These are phyloP conservation scores for Petrolisthes manimaculis DNA, from an alignment of 2,888 invertebrate species.

Conservation along the genomic window DNA sequence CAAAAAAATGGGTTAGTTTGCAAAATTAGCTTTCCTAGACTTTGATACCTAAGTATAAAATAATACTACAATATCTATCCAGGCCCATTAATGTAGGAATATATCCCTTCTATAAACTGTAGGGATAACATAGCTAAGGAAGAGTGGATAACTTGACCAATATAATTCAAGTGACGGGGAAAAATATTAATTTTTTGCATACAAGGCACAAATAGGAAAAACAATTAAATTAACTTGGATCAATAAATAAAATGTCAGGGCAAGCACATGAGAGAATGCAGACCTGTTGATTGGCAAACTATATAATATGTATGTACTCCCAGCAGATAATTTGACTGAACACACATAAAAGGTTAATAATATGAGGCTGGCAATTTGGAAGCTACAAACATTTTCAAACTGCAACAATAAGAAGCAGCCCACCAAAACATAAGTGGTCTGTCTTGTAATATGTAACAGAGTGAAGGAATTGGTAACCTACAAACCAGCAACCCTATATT, in stretches of 20 bases:
- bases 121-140: not conserved
- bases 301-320: too few relatives aligned
- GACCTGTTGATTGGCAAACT: too few relatives aligned
- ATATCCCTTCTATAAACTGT: not conserved
- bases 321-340: too few relatives aligned
- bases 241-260: not conserved
- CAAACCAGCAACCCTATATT: too few relatives aligned
- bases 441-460: too few relatives aligned
- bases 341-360: too few relatives aligned
- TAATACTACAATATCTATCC: not conserved
- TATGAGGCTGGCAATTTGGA: too few relatives aligned
- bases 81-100: not conserved
- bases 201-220: not conserved
- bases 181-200: not conserved
- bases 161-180: not conserved
- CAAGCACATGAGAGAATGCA: not conserved
- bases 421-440: too few relatives aligned
- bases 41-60: not conserved
- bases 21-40: slow-evolving; percentile 2
- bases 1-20: slow-evolving; percentile 11
- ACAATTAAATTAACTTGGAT: not conserved
- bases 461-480: too few relatives aligned
- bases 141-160: not conserved
- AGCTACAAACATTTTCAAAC: too few relatives aligned
- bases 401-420: too few relatives aligned